phyloP scores from a whole-genome alignment of 1,140 invertebrate species.

The Sitobion miscanthi region DNA sequence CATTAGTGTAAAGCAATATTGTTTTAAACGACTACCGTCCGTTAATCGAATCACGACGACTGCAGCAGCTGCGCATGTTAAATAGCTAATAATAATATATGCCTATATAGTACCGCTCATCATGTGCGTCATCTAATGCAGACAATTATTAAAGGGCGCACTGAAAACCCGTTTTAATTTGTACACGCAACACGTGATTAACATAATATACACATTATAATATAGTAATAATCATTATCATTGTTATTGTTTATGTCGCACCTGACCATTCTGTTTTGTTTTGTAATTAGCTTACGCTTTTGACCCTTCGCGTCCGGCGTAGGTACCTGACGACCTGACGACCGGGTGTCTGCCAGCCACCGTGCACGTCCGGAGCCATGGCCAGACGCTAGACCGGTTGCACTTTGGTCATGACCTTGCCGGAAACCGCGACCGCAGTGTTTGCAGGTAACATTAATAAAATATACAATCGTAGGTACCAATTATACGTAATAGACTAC shows the following conservation, averaged over 20 bases:
- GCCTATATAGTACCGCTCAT: neutral
- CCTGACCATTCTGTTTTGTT: neutral
- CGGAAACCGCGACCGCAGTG: neutral
- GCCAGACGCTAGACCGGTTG: neutral
- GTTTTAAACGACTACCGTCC: neutral
- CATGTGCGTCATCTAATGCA: neutral
- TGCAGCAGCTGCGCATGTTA: neutral
- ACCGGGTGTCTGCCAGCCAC: neutral
- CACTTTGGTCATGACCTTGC: neutral
- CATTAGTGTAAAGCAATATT: neutral
- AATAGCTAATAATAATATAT: neutral
- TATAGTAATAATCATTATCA: neutral
- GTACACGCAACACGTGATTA: neutral
- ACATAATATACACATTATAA: neutral
- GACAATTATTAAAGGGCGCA: neutral
- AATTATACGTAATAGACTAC: neutral
- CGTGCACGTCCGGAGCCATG: neutral
- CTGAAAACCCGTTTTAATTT: neutral
- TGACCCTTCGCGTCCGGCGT: neutral
- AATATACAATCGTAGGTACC: neutral
- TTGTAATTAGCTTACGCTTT: neutral
- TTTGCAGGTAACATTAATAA: neutral
- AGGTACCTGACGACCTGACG: neutral
- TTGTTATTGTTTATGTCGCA: neutral
- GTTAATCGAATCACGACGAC: neutral